Evolutionary conservation across 2,888 invertebrate species (phyloP), one percentile per base, ranked within the genome.

Genomic region (Megalurothrips usitatus): DNA sequence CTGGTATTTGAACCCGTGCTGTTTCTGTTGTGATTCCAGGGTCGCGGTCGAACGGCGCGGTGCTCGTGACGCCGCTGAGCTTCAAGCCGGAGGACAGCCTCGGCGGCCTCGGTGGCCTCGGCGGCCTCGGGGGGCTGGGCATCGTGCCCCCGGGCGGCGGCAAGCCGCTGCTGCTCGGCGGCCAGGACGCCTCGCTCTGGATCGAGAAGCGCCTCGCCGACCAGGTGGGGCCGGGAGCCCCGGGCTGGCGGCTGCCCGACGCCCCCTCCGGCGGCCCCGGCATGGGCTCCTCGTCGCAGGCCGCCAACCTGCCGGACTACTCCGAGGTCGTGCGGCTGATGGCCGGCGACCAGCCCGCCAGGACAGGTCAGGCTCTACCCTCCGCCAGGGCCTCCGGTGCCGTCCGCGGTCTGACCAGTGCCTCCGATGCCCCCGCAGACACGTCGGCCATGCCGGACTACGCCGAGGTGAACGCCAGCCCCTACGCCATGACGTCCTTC

Each of bases 41-140:
- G 4, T 75, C 68, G 23, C 68, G 68, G 68, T 75, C 68, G 4
- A 75, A 75, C 68, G 68, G 68, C 26, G 68, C 68, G 26, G 68
- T 75, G 68, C 68, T 75, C 26, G 68, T 75, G 68, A 75, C 68
- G 68, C 68, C 68, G 68, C 68, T 75, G 68, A 75, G 68, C 68
- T 75, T 75, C 68, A 75, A 75, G 68, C 68, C 68, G 23, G 68
- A 75, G 68, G 68, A 75, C 68, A 75, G 68, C 68, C 68, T 75
- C 23, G 68, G 68, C 23, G 58, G 58, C 58, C 68, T 68, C 6
- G 58, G 58, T 0, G 68, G 68, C 68, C 68, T 23, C 23, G 68
- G 68, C 8, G 68, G 68, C 68, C 68, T 26, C 68, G 68, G 68
- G 58, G 58, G 58, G 26, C 68, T 75, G 23, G 68, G 68, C 26